Evolutionary conservation across 2,113 vertebrate genomes (phyloP).

Genomic region (Aldabrachelys gigantea): DNA sequence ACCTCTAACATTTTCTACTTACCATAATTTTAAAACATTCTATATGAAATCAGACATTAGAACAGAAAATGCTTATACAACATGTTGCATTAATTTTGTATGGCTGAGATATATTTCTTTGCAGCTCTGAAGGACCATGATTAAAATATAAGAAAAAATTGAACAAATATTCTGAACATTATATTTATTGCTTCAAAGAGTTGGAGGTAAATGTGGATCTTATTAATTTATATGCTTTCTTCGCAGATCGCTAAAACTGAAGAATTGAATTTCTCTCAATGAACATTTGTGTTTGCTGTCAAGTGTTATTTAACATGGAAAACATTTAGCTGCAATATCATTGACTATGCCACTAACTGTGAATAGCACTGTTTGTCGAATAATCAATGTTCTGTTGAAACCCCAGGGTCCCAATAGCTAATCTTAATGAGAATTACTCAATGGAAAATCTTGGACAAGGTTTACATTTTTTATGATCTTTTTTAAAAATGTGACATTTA

Average conservation of each 20-base stretch:
- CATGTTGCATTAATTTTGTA: background rate
- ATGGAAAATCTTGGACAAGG: background rate
- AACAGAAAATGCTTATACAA: background rate
- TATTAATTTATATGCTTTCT: background rate
- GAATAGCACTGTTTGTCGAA: conserved; percentile 44
- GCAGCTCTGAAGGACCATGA: background rate
- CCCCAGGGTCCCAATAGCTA: background rate
- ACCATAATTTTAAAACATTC: background rate
- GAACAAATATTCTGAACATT: background rate
- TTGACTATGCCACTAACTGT: conserved; percentile 13
- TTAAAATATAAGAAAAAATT: background rate
- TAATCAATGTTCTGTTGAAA: conserved; percentile 53
- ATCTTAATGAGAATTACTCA: conserved; percentile 41
- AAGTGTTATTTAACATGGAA: conserved; percentile 16
- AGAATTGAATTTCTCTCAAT: conserved; percentile 2
- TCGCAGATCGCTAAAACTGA: background rate
- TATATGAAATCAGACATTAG: background rate
- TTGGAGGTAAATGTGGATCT: background rate
- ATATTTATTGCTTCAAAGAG: background rate
- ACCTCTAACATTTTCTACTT: background rate
- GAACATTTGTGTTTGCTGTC: background rate
- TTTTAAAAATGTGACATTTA: background rate
- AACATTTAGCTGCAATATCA: conserved; percentile 23
- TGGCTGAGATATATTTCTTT: background rate
- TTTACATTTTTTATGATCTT: background rate